These are phyloP conservation scores for Sturnus vulgaris DNA, from an alignment of 2,113 vertebrate species.

Conservation along the genomic window DNA sequence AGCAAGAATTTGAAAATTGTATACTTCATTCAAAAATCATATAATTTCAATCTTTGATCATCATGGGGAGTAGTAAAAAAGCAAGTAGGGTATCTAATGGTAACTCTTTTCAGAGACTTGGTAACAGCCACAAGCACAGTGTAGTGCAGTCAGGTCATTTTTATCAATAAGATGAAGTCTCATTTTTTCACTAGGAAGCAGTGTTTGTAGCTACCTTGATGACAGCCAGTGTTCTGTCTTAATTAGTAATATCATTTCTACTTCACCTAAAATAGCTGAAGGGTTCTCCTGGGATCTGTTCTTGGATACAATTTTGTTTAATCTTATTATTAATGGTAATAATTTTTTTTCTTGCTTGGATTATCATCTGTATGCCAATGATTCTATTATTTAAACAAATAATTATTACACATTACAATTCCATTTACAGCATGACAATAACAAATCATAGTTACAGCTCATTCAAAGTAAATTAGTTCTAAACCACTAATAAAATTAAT, in stretches of 20 bases:
- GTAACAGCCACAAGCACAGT: not conserved
- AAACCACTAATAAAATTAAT: constrained; percentile 76
- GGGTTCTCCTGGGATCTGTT: constrained; percentile 68
- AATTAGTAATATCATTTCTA: constrained; percentile 72
- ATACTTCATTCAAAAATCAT: not conserved
- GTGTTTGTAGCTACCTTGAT: constrained; percentile 33
- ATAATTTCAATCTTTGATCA: not conserved
- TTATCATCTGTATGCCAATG: constrained; percentile 62
- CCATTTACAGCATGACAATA: constrained; percentile 65
- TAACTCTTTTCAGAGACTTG: not conserved
- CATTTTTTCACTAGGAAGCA: constrained; percentile 20
- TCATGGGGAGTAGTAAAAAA: not conserved
- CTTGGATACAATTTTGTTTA: constrained; percentile 72
- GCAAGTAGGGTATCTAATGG: not conserved
- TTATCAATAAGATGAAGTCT: not conserved
- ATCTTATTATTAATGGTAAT: constrained; percentile 76
- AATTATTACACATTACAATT: constrained; percentile 72
- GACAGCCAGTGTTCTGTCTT: constrained; percentile 57
- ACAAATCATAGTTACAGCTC: constrained; percentile 69
- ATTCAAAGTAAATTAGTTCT: constrained; percentile 71
- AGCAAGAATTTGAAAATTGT: not conserved
- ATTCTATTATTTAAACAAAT: constrained; percentile 78
- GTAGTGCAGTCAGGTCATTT: not conserved
- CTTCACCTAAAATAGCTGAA: constrained; percentile 70
- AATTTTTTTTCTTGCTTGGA: constrained; percentile 70